A percentile compares a stretch with the other conserved stretches of the same genome.
phyloP scores from a whole-genome alignment of 2,888 invertebrate species.

The Drosophila anomalata region DNA sequence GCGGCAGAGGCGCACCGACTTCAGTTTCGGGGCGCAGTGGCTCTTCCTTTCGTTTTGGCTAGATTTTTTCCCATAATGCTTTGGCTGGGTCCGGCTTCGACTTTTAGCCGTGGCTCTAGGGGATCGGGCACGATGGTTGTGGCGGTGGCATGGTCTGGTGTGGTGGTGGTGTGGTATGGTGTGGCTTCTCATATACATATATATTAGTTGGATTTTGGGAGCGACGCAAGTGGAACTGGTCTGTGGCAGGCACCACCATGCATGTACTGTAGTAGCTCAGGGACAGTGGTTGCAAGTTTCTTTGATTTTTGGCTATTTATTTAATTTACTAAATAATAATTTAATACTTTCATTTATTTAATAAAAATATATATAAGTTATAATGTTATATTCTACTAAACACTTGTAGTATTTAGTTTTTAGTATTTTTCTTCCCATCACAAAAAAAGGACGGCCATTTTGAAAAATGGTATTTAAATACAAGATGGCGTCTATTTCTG shows the following conservation, averaged over 20 bases:
- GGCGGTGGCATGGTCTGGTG: constrained; percentile 14
- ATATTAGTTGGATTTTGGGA: constrained; percentile 76
- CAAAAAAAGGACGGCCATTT: not conserved
- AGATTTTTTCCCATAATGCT: constrained; percentile 82
- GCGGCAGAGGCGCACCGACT: constrained; percentile 41
- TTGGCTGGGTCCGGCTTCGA: constrained; percentile 49
- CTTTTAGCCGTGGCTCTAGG: constrained; percentile 34
- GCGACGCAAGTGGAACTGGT: constrained; percentile 80
- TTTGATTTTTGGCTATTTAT: too few relatives aligned
- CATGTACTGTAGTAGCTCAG: constrained; percentile 29
- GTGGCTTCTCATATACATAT: constrained; percentile 46
- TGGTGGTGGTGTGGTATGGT: constrained; percentile 19
- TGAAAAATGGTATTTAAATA: not conserved
- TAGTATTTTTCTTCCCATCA: not conserved
- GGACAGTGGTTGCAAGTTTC: constrained; percentile 20
- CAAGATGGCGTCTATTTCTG: not conserved
- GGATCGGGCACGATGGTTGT: constrained; percentile 15
- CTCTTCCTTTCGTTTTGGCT: constrained; percentile 83
- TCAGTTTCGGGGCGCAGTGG: constrained; percentile 64
- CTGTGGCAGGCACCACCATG: constrained; percentile 59
- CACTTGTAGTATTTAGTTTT: too few relatives aligned
- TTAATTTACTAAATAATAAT: too few relatives aligned
- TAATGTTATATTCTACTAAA: too few relatives aligned
- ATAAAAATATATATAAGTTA: too few relatives aligned
- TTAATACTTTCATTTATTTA: too few relatives aligned